phyloP scores from a whole-genome alignment of 2,888 invertebrate genomes.

The Strigamia transsilvanica region DNA sequence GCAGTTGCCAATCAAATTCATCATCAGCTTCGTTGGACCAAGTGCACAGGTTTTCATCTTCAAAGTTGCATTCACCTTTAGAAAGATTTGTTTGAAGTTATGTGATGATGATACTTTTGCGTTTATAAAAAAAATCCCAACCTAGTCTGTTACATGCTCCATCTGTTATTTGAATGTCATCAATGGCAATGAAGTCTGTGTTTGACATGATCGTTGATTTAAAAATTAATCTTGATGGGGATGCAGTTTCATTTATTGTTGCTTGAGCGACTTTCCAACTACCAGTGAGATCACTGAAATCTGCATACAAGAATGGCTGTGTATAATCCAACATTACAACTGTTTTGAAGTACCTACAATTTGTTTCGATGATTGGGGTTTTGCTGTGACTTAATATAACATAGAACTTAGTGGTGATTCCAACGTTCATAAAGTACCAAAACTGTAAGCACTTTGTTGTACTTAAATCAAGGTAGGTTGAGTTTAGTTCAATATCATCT shows the following conservation, averaged over 20 bases:
- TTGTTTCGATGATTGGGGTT: background rate
- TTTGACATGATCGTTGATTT: background rate
- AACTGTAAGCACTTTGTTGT: background rate
- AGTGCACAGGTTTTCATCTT: background rate
- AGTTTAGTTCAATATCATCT: background rate
- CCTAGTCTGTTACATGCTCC: background rate
- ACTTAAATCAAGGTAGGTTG: background rate
- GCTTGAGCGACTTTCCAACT: background rate
- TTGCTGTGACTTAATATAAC: background rate
- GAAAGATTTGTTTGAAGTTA: no score
- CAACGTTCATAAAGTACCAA: background rate
- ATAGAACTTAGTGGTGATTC: background rate
- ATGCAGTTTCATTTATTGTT: background rate
- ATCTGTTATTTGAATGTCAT: background rate
- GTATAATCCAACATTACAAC: background rate
- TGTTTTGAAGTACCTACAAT: background rate
- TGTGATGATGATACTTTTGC: no score
- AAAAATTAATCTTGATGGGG: background rate
- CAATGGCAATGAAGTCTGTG: background rate
- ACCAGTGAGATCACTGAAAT: background rate
- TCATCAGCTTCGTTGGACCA: constrained; percentile 13
- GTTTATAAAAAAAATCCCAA: no score
- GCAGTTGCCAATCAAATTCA: constrained; percentile 23
- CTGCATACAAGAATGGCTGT: background rate
- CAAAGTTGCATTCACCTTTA: constrained; percentile 28